These are phyloP conservation scores for Stegastes partitus DNA, from an alignment of 2,113 vertebrate species.

Conservation along the genomic window DNA sequence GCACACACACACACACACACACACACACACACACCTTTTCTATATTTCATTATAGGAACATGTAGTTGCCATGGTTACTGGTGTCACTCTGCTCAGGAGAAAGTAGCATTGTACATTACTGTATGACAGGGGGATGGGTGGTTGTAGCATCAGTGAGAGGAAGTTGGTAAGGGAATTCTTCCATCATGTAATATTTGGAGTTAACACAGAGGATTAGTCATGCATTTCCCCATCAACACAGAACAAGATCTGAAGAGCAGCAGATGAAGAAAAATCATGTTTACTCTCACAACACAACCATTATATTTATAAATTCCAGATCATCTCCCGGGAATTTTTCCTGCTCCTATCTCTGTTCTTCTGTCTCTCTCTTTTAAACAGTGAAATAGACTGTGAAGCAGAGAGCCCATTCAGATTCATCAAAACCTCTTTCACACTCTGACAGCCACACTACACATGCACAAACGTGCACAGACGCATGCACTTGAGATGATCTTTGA, in stretches of 20 bases:
- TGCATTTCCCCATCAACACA: conserved; percentile 15
- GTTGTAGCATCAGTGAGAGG: background rate
- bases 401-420: conserved; percentile 11
- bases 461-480: no score
- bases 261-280: conserved; percentile 30
- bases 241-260: background rate
- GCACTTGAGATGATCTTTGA: no score
- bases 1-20: no score
- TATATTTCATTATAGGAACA: conserved; percentile 29
- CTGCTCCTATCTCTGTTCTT: background rate
- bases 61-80: conserved; percentile 52
- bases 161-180: conserved; percentile 15
- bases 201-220: conserved; percentile 48
- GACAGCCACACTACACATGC: no score
- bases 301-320: conserved; percentile 1
- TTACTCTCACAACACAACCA: conserved; percentile 18
- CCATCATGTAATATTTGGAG: conserved; percentile 50
- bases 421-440: conserved; percentile 30
- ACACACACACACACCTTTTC: no score
- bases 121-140: conserved; percentile 13
- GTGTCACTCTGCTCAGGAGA: conserved; percentile 30
- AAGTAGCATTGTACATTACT: conserved; percentile 17
- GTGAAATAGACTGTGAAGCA: background rate
- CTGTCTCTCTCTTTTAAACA: background rate
- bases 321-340: background rate